Evolutionary conservation across 2,888 invertebrate species (phyloP), one percentile per base, ranked within the genome.

Genomic region (Quadroppia sp.): DNA sequence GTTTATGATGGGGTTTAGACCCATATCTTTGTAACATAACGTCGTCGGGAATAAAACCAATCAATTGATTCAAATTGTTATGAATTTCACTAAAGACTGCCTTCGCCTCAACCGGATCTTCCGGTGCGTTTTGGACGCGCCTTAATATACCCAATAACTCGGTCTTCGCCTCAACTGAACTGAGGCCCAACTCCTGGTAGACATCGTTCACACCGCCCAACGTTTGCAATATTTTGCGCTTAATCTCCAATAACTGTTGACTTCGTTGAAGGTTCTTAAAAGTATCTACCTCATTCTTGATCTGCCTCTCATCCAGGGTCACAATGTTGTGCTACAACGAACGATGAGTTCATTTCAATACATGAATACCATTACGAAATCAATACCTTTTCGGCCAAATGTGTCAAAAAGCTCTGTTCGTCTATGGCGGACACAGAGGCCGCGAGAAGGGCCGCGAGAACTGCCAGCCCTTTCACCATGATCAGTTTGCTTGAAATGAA

Each of bases 201-300:
- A 59, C 28, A 13, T 59, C 59, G 59, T 25, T 59, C 7, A 59
- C 59, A 6, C 59, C 59, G 30, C 59, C 59, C 30, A 59, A 59
- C 17, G 30, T 30, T 30, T 59, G 59, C 59, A 59, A 28, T 11
- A 59, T 13, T 59, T 59, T 59, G 9, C 30, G 59, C 15, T 59
- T 59, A 13, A 59, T 30, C 13, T 59, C 59, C 25, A 59, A 4
- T 1, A 59, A 7, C 20, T 59, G 59, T 13, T n/a, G 3, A 15
- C 15, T 28, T 59, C 59, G 3, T n/a, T 59, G 28, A 28, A 59
- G 3, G 17, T 59, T 28, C 30, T 28, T 59, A 30, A 59, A 59
- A 13, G 1, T 2, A 2, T 15, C 25, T 11, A 59, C 59, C 30
- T 59, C 59, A 15, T 28, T 20, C 15, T 28, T 30, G 9, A 59